Base-by-base conservation (phyloP, 2,113 vertebrate genomes). In the Pterocles burchelli region DNA sequence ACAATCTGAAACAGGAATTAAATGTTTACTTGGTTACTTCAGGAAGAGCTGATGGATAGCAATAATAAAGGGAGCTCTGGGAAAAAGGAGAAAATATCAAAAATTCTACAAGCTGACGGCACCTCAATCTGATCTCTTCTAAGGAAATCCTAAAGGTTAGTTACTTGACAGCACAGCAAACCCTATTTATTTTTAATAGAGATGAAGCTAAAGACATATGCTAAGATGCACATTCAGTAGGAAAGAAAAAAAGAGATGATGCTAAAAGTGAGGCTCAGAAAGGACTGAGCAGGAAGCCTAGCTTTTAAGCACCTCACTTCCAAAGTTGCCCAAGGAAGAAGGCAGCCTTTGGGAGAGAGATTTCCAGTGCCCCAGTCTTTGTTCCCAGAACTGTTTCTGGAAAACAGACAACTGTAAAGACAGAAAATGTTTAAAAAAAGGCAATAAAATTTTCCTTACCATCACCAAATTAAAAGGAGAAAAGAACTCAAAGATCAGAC, bases 291-390 rank as follows among this genome's bases (percentile, higher is more conserved):
- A 80, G n/a, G 41, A 83, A 83, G 63, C 62, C 95, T 83, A 85
- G 85, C 46, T 93, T 95, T 92, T 62, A 95, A 95, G 92, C 92
- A 96, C 75, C 92, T 95, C 92, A 36, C 92, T 96, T 92, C 96
- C 96, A 96, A 96, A 96, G 92, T 66, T 63, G 71, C 94, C 85
- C 90, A 92, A 90, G 86, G 82, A 93, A 93, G 92, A 94, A 93
- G 92, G 94, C 88, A 96, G 72, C 46, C 94, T 97, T 97, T 95
- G 95, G 90, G 85, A 97, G 85, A 93, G 85, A 96, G 92, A 88
- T 94, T 94, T 94, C 79, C 90, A 95, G 55, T 85, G 67, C 75
- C 72, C 28, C 85, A 92, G 82, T 71, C 85, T 91, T 93, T 96
- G 68, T 71, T 94, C 72, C 74, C 92, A 96, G 82, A 91, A 85